Conservation (phyloP, 2,888 invertebrate genomes). For the Ptycholaimellus sp. region DNA sequence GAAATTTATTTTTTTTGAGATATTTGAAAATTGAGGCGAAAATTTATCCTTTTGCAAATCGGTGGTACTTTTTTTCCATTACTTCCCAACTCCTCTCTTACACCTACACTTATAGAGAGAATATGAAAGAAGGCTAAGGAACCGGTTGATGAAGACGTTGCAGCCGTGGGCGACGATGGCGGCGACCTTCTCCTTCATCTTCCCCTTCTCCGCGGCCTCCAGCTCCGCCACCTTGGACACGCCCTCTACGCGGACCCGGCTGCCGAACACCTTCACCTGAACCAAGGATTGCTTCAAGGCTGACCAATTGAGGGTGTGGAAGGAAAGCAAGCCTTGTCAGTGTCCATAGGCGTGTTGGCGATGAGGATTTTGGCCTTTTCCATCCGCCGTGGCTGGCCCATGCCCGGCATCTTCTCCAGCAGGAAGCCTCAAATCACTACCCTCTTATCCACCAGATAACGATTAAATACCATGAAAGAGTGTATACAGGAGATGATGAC, state of each 20-base stretch:
- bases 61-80: too few species aligned
- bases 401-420: slow-evolving; percentile 80
- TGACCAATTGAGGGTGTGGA: too few species aligned
- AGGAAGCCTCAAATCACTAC: slow-evolving; percentile 43
- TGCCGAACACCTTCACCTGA: slow-evolving; percentile 57
- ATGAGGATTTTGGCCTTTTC: slow-evolving; percentile 88
- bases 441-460: neutral
- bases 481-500: too few species aligned
- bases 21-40: too few species aligned
- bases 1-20: too few species aligned
- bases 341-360: slow-evolving; percentile 98
- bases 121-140: slow-evolving; percentile 1
- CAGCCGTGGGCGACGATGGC: slow-evolving; percentile 77
- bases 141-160: slow-evolving; percentile 90
- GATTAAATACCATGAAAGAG: neutral
- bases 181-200: slow-evolving; percentile 93
- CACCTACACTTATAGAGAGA: too few species aligned
- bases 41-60: too few species aligned
- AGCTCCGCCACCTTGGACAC: slow-evolving; percentile 67
- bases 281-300: too few species aligned
- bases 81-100: too few species aligned
- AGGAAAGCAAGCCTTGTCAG: slow-evolving; percentile 96
- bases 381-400: slow-evolving; percentile 81
- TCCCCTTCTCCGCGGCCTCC: slow-evolving; percentile 89
- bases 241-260: slow-evolving; percentile 43